Conservation (phyloP, 92 coral and sea anemone genomes). For the Porites cylindrica region DNA sequence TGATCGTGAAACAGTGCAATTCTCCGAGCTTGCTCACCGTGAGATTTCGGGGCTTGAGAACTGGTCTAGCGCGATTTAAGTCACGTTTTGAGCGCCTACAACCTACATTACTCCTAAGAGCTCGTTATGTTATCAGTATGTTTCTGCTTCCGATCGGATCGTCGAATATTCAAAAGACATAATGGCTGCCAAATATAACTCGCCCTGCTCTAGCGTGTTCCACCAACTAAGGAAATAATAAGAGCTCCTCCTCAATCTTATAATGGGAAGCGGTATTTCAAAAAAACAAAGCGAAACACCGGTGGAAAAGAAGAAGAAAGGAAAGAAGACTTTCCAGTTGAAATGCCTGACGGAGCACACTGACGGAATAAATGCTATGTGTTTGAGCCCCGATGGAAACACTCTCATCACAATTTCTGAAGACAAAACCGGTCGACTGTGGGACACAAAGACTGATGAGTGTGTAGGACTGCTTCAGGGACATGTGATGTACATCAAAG, state of each 20-base stretch:
- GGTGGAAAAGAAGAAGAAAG: slow-evolving; percentile 53
- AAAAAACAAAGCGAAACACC: slow-evolving; percentile 64
- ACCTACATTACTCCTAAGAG: background rate
- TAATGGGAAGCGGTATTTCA: slow-evolving; percentile 96
- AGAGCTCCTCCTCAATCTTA: slow-evolving; percentile 39
- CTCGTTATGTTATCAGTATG: slow-evolving; percentile 9
- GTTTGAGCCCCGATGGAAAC: slow-evolving; percentile 85
- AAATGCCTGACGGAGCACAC: slow-evolving; percentile 77
- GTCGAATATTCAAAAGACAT: background rate
- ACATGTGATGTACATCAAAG: slow-evolving; percentile 79
- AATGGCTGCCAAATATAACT: slow-evolving; percentile 38
- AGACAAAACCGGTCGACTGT: slow-evolving; percentile 92
- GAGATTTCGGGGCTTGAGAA: slow-evolving; percentile 4
- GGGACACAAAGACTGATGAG: slow-evolving; percentile 94
- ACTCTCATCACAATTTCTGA: slow-evolving; percentile 90
- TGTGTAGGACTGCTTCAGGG: slow-evolving; percentile 84
- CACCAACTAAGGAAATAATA: slow-evolving; percentile 27
- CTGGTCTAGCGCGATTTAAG: slow-evolving; percentile 11
- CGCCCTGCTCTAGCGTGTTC: slow-evolving; percentile 18
- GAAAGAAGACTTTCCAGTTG: slow-evolving; percentile 71
- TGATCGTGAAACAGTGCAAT: background rate
- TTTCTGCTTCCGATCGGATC: slow-evolving; percentile 17
- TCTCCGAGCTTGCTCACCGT: background rate
- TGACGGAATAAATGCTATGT: slow-evolving; percentile 84
- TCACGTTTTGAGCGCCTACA: background rate